Conservation (phyloP, 2,888 invertebrate species). For the Plebejus argus region DNA sequence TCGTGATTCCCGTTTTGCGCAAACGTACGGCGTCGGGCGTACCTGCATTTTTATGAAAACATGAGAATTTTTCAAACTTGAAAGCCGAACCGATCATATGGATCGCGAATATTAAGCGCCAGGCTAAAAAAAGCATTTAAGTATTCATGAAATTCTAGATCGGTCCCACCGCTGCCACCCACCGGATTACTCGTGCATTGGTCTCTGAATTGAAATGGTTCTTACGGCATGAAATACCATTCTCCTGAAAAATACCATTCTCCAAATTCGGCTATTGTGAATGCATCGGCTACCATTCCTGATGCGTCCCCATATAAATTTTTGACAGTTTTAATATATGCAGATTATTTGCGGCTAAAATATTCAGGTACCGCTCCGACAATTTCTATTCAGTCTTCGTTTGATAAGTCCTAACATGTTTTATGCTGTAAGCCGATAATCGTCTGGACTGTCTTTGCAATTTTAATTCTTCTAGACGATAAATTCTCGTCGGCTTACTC, state of each 20-base stretch:
- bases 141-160: constrained; percentile 65
- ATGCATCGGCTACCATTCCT: constrained; percentile 67
- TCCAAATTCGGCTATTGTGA: constrained; percentile 60
- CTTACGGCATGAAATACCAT: too few relatives aligned
- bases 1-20: neutral
- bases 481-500: constrained; percentile 1
- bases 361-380: constrained; percentile 33
- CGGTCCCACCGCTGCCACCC: constrained; percentile 63
- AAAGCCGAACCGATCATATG: constrained; percentile 30
- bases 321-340: constrained; percentile 41
- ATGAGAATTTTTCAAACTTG: constrained; percentile 31
- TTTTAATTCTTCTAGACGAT: constrained; percentile 10
- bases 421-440: constrained; percentile 35
- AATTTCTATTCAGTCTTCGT: constrained; percentile 31
- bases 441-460: constrained; percentile 42
- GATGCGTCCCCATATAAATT: constrained; percentile 64
- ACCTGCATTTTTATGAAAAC: neutral
- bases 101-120: constrained; percentile 25
- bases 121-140: constrained; percentile 50
- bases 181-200: constrained; percentile 68
- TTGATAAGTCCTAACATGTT: constrained; percentile 26
- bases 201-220: constrained; percentile 69
- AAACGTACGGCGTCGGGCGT: too few relatives aligned
- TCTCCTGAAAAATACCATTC: too few relatives aligned
- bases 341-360: constrained; percentile 43